Conservation (phyloP, 2,113 vertebrate genomes). For the Arizona elegans region DNA sequence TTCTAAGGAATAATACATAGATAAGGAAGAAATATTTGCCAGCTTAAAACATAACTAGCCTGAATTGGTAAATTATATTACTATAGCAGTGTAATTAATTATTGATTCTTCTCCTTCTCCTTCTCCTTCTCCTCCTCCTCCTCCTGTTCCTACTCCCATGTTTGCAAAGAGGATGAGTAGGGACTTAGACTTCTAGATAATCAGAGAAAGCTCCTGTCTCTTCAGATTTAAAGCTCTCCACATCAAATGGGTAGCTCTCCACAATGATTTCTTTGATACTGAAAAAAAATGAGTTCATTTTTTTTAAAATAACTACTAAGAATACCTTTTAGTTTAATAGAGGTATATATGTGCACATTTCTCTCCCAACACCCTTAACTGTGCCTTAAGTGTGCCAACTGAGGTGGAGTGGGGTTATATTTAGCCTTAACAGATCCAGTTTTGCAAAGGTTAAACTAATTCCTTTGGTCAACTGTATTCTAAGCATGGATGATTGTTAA, state of each 20-base stretch:
- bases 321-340: neutral
- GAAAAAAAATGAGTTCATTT: neutral
- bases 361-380: neutral
- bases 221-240: neutral
- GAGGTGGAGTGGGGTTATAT: neutral
- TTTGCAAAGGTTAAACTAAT: neutral
- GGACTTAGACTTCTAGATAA: neutral
- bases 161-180: neutral
- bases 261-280: neutral
- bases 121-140: too few species aligned
- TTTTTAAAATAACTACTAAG: neutral
- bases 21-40: neutral
- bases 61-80: neutral
- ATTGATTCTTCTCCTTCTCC: too few species aligned
- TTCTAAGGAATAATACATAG: neutral
- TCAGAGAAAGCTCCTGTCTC: neutral
- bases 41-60: neutral
- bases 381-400: neutral
- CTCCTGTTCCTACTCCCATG: neutral
- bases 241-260: neutral
- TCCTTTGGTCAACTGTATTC: neutral
- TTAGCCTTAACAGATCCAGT: neutral
- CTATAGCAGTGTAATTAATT: neutral
- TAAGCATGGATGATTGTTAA: neutral
- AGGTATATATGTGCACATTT: neutral